Conservation (phyloP, 2,113 vertebrate species). For the Oryzias woworae region DNA sequence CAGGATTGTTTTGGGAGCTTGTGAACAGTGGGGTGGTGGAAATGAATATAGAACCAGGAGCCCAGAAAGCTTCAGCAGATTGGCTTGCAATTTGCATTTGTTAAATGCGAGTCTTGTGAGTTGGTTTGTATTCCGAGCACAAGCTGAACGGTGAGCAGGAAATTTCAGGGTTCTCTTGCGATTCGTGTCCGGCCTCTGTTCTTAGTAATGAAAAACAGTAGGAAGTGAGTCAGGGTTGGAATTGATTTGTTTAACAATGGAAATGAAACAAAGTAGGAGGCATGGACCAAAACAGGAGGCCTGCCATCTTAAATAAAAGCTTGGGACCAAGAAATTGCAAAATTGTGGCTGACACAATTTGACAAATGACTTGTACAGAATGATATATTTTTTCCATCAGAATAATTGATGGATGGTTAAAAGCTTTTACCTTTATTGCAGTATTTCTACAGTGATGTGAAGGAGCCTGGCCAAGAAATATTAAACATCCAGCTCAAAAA, state of each 20-base stretch:
- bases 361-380: slow-evolving; percentile 63
- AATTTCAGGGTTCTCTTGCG: slow-evolving; percentile 73
- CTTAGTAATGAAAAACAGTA: slow-evolving; percentile 75
- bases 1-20: slow-evolving; percentile 59
- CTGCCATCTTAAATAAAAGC: slow-evolving; percentile 64
- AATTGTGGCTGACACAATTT: slow-evolving; percentile 63
- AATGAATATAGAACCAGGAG: slow-evolving; percentile 67
- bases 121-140: slow-evolving; percentile 72
- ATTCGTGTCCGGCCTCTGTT: slow-evolving; percentile 70
- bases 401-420: slow-evolving; percentile 56
- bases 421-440: slow-evolving; percentile 35
- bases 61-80: slow-evolving; percentile 61
- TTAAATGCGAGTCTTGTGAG: slow-evolving; percentile 66
- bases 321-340: slow-evolving; percentile 67
- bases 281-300: slow-evolving; percentile 65
- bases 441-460: slow-evolving; percentile 15
- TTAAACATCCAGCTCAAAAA: slow-evolving; percentile 23
- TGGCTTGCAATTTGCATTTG: slow-evolving; percentile 74
- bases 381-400: slow-evolving; percentile 59
- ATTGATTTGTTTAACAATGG: slow-evolving; percentile 79
- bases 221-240: slow-evolving; percentile 71
- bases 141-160: slow-evolving; percentile 68
- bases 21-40: slow-evolving; percentile 57
- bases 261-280: slow-evolving; percentile 75
- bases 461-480: slow-evolving; percentile 20